phyloP scores from a whole-genome alignment of 2,797 vertebrate species.

The Rhynchotus rufescens region DNA sequence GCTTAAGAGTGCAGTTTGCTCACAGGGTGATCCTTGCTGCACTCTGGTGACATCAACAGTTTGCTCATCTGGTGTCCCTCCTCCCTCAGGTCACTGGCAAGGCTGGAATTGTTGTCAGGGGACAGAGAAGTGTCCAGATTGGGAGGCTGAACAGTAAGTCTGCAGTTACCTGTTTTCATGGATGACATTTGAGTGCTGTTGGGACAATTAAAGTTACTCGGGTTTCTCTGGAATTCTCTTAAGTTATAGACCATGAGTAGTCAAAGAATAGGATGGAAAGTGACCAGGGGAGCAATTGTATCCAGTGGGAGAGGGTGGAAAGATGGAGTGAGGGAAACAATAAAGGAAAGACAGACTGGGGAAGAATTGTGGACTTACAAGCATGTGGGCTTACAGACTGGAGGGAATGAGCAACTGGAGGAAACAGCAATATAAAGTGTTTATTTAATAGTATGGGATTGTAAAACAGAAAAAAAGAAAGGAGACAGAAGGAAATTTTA shows the following conservation, averaged over 20 bases:
- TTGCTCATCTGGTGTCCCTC: neutral
- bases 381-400: neutral
- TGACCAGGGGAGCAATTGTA: neutral
- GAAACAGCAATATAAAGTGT: neutral
- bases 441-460: neutral
- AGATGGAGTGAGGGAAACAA: neutral
- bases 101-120: slow-evolving; percentile 54
- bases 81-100: slow-evolving; percentile 57
- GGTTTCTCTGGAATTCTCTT: neutral
- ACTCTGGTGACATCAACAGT: neutral
- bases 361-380: neutral
- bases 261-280: neutral
- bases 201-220: neutral
- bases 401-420: neutral
- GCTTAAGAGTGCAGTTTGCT: neutral
- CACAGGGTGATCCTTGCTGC: neutral
- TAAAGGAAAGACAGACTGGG: neutral
- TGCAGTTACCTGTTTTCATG: neutral
- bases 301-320: neutral
- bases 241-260: neutral
- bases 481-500: neutral
- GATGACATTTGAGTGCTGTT: fast-evolving
- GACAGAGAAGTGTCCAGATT: slow-evolving; percentile 34
- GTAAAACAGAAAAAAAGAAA: neutral
- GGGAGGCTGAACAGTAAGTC: slow-evolving; percentile 71